These are phyloP conservation scores for Cyclopterus lumpus DNA, from an alignment of 2,797 vertebrate genomes.

Conservation along the genomic window DNA sequence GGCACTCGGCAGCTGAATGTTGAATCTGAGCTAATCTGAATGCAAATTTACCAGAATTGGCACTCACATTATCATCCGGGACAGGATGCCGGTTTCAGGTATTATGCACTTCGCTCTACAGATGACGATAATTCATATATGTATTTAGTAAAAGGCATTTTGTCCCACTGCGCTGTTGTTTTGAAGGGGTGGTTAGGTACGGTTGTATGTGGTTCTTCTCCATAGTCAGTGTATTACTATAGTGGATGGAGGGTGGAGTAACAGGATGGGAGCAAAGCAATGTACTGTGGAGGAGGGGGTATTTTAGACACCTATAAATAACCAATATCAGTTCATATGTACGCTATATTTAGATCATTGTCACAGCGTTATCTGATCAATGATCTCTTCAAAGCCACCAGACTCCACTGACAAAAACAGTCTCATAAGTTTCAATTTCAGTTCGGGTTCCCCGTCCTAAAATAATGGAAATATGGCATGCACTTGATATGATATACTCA, in stretches of 20 bases:
- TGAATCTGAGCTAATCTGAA: constrained; percentile 1
- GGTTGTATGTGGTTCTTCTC: not conserved
- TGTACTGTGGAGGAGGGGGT: no score
- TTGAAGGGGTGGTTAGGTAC: no score
- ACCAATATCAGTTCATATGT: not conserved
- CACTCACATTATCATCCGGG: not conserved
- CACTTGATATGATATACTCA: not conserved
- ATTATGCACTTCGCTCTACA: not conserved
- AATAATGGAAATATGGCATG: not conserved
- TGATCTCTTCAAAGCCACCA: not conserved
- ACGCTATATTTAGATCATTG: not conserved
- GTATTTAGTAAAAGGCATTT: not conserved
- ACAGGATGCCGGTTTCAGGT: not conserved
- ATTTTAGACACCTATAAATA: not conserved
- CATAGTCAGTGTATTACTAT: not conserved
- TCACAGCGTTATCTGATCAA: no score
- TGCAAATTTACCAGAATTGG: not conserved
- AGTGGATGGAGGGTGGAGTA: not conserved
- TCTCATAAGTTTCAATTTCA: no score
- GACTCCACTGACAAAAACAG: not conserved
- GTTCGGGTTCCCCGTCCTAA: not conserved
- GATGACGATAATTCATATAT: not conserved
- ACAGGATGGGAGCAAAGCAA: no score
- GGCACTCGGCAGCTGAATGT: constrained; percentile 1
- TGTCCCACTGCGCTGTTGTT: not conserved